Base-by-base conservation (phyloP, 2,888 invertebrate species). In the Myopa testacea region DNA sequence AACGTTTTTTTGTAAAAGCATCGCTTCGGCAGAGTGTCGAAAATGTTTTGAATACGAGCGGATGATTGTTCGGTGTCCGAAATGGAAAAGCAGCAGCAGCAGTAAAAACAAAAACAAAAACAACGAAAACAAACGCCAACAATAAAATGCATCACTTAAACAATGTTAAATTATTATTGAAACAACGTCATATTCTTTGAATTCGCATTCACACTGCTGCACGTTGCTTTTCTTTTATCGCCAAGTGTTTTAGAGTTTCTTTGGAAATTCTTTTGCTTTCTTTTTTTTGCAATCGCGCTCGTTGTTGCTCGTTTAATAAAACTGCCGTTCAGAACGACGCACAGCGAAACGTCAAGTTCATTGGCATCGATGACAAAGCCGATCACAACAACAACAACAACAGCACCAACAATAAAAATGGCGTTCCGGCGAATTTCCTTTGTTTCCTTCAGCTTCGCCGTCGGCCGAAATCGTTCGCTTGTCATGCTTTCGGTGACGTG, bases 331-430 rank as follows among this genome's bases (percentile, higher is more conserved):
- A 71, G 60, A 71, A 71, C 4, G 8, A n/a, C 65, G 26, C 19
- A 26, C 79, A 78, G 72, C 69, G 73, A 67, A 74, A 74, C 69
- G 60, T 75, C 75, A 75, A 75, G 75, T 75, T 75, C 75, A 75
- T 75, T 75, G 75, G 75, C 75, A 75, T 69, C 69, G 75, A 75
- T 75, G 68, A 75, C 68, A 69, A 69, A 73, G 79, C 76, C 73
- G 62, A 71, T 81, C 70, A 75, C 79, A 81, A 76, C 68, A 58
- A 75, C 55, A 79, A 67, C 60, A 79, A 79, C 45, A 50, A 72
- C 65, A 4, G 52, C 72, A 71, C 76, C 55, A 67, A 63, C 40
- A 40, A 75, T 38, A 69, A 26, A 60, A 76, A 71, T 62, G 26
- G 45, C 73, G 67, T 68, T 40, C 26, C 34, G 45, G 69, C 16